Evolutionary conservation across 2,113 vertebrate species (phyloP).

Genomic region (Craseonycteris thonglongyai): DNA sequence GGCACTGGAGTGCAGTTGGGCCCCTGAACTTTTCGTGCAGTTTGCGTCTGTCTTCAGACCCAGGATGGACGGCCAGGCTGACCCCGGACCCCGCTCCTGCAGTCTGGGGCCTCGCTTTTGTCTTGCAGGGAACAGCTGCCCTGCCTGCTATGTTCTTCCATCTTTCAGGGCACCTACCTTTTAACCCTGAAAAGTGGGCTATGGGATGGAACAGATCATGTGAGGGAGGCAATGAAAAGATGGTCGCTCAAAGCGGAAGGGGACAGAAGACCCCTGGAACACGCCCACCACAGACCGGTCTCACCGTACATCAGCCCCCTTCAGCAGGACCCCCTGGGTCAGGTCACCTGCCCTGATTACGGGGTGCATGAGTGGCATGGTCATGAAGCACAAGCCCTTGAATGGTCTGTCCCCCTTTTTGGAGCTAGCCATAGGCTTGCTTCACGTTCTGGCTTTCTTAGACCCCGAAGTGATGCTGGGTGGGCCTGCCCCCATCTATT

Average conservation of each 20-base stretch:
- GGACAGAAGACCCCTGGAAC: neutral
- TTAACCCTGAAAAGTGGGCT: neutral
- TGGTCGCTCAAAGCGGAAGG: neutral
- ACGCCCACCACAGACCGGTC: accelerated
- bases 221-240: neutral
- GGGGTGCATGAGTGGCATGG: accelerated
- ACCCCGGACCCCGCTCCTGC: neutral
- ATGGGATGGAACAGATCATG: neutral
- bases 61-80: neutral
- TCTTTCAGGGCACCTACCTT: neutral
- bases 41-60: neutral
- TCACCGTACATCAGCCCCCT: too few species aligned
- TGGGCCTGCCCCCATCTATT: neutral
- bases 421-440: neutral
- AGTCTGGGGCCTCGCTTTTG: neutral
- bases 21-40: neutral
- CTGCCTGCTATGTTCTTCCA: neutral
- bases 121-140: neutral
- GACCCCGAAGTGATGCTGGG: neutral
- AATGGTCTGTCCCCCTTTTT: neutral
- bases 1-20: neutral
- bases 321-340: too few species aligned
- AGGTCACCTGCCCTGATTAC: neutral
- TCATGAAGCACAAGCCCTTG: neutral
- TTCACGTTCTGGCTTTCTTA: neutral